phyloP scores from a whole-genome alignment of 2,113 vertebrate genomes.

The Zootoca vivipara region DNA sequence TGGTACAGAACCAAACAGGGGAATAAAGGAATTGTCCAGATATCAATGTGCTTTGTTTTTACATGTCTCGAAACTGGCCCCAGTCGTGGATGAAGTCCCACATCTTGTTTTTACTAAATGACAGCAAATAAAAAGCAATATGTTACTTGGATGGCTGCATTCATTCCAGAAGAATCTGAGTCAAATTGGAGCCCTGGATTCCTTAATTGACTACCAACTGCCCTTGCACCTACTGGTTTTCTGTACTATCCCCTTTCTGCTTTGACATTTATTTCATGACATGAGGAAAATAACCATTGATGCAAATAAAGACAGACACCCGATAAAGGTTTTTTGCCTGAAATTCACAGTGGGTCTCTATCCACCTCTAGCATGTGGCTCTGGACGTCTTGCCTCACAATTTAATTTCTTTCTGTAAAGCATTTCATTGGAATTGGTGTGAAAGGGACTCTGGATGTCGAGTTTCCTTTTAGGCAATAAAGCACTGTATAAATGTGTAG shows the following conservation, averaged over 20 bases:
- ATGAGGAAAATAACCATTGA: background rate
- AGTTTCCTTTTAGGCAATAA: conserved; percentile 69
- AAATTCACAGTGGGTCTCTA: conserved; percentile 39
- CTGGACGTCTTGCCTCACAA: conserved; percentile 40
- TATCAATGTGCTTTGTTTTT: background rate
- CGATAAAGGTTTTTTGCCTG: background rate
- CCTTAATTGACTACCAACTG: background rate
- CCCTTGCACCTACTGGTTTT: background rate
- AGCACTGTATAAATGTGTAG: conserved; percentile 16
- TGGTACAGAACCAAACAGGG: conserved; percentile 5
- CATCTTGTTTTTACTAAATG: background rate
- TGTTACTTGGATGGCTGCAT: background rate
- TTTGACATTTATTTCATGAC: background rate
- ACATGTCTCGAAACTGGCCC: background rate
- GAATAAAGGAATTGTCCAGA: background rate
- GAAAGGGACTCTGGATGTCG: conserved; percentile 43
- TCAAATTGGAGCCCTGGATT: background rate
- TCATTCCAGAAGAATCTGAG: background rate
- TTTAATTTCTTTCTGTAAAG: conserved; percentile 42
- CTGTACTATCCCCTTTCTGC: background rate
- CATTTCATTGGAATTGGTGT: conserved; percentile 10
- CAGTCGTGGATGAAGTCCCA: background rate
- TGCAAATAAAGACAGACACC: conserved; percentile 15
- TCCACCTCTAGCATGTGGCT: conserved; percentile 38
- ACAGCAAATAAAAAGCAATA: background rate